Conservation (phyloP, 1,140 invertebrate species). For the Phthorimaea operculella region DNA sequence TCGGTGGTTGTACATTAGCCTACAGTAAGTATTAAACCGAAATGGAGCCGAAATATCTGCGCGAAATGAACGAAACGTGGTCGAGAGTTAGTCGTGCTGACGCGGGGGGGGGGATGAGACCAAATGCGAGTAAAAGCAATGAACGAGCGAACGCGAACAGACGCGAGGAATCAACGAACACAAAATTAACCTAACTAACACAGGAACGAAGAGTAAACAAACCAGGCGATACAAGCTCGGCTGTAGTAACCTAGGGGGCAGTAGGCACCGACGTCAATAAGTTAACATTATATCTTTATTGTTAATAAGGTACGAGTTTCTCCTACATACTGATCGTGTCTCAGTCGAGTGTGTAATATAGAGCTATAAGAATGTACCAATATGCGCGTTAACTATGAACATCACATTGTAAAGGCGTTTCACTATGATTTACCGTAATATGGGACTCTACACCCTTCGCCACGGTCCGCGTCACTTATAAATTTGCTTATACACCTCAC, state of each 20-base stretch:
- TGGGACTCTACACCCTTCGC: constrained; percentile 53
- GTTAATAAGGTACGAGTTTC: constrained; percentile 53
- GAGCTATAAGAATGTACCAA: constrained; percentile 60
- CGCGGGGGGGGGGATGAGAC: no score
- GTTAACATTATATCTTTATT: constrained; percentile 47
- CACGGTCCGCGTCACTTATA: constrained; percentile 51
- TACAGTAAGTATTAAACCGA: constrained; percentile 44
- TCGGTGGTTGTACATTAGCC: constrained; percentile 62
- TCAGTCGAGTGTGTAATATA: constrained; percentile 58
- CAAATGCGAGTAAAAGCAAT: constrained; percentile 10
- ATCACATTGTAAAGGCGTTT: constrained; percentile 62
- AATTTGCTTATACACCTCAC: constrained; percentile 50
- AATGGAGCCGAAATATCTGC: constrained; percentile 26
- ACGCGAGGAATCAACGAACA: no score
- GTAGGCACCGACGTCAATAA: constrained; percentile 48
- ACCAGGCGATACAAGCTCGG: constrained; percentile 30
- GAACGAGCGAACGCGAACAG: no score
- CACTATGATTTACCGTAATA: constrained; percentile 55
- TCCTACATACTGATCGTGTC: constrained; percentile 47
- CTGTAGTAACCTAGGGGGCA: constrained; percentile 53
- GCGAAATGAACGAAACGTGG: constrained; percentile 1
- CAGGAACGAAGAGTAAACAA: constrained; percentile 57
- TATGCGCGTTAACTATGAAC: constrained; percentile 58
- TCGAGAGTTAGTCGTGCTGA: constrained; percentile 4
- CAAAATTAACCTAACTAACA: constrained; percentile 61